Evolutionary conservation across 2,797 vertebrate genomes (phyloP).

Genomic region (Dallia pectoralis): DNA sequence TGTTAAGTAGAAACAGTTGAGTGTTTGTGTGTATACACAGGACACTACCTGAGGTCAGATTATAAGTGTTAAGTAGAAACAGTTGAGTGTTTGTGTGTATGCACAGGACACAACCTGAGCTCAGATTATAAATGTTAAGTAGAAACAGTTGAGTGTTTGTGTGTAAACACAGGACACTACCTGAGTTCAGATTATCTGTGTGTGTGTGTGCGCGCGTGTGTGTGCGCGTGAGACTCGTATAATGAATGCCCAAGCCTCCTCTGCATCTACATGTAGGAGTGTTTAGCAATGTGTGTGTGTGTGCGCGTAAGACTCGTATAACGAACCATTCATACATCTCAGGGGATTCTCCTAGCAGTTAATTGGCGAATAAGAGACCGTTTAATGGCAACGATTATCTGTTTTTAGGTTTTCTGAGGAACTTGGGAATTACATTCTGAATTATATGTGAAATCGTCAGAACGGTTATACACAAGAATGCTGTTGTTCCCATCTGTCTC

Average conservation of each 20-base stretch:
- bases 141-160: too few relatives aligned
- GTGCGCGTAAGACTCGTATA: not conserved
- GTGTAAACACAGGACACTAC: too few relatives aligned
- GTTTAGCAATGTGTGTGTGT: not conserved
- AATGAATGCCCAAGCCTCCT: not conserved
- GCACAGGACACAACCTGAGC: too few relatives aligned
- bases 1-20: conserved; percentile 71
- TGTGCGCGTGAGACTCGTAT: too few relatives aligned
- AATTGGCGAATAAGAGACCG: conserved; percentile 66
- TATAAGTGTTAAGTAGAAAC: too few relatives aligned
- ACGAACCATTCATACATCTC: conserved; percentile 48
- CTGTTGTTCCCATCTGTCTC: not conserved
- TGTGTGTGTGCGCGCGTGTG: not conserved
- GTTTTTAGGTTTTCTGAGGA: conserved; percentile 61
- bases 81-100: too few relatives aligned
- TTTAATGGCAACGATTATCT: conserved; percentile 65
- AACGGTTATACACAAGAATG: conserved; percentile 4
- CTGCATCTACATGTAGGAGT: not conserved
- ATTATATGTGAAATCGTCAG: conserved; percentile 28
- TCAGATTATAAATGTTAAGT: too few relatives aligned
- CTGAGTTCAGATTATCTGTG: conserved; percentile 66
- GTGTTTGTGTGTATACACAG: too few relatives aligned
- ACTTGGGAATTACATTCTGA: conserved; percentile 40
- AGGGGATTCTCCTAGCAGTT: conserved; percentile 57
- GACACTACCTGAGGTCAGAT: too few relatives aligned